These are phyloP conservation scores for Charaxes varanes DNA, from an alignment of 1,140 invertebrate genomes.

Conservation along the genomic window DNA sequence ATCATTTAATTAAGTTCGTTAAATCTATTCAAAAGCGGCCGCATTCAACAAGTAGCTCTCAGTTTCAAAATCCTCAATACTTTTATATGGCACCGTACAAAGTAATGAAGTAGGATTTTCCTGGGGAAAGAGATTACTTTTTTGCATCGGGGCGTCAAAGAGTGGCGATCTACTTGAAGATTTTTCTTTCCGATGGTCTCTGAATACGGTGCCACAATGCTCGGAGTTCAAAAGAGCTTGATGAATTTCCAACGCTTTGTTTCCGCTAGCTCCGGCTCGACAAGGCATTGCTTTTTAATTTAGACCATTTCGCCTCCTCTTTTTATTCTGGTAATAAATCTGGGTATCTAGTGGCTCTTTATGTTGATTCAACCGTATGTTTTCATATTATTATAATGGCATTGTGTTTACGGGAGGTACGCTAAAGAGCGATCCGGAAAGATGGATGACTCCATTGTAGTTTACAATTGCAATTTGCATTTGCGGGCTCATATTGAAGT, in stretches of 20 bases:
- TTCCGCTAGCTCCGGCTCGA: conserved; percentile 63
- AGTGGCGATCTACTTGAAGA: conserved; percentile 64
- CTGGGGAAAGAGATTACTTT: conserved; percentile 56
- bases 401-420: conserved; percentile 25
- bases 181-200: conserved; percentile 66
- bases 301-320: conserved; percentile 62
- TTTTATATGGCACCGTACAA: conserved; percentile 45
- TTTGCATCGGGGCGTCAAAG: conserved; percentile 66
- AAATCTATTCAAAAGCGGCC: conserved; percentile 56
- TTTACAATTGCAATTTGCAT: conserved; percentile 25
- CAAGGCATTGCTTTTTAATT: conserved; percentile 71
- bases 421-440: conserved; percentile 24
- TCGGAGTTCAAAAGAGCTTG: conserved; percentile 68
- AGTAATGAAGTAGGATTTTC: conserved; percentile 65
- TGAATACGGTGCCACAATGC: conserved; percentile 65
- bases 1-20: conserved; percentile 55
- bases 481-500: conserved; percentile 21
- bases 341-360: conserved; percentile 51
- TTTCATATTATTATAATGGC: conserved; percentile 32
- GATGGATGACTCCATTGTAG: conserved; percentile 24
- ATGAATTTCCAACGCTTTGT: conserved; percentile 67
- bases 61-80: conserved; percentile 51
- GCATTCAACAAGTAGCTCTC: conserved; percentile 60
- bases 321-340: conserved; percentile 66
- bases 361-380: conserved; percentile 40